Percentiles rank a stretch among this genome's conserved stretches.
Evolutionary conservation across 2,113 vertebrate species (phyloP).

Genomic region (Acrocephalus arundinaceus): DNA sequence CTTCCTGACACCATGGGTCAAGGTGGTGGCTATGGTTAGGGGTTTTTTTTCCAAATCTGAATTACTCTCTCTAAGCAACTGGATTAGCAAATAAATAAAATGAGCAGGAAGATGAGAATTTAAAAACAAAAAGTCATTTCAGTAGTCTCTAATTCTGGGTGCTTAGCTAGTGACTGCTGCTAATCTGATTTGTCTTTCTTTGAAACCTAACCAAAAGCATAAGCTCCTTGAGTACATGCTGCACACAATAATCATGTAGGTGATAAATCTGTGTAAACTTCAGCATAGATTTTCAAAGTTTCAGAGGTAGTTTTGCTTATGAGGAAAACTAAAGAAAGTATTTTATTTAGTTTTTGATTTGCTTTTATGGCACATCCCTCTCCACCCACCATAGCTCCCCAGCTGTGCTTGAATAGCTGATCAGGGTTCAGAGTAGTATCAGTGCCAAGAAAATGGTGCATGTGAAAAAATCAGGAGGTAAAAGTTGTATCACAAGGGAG

Average conservation of each 20-base stretch:
- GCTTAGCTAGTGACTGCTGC: not conserved
- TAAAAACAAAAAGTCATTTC: not conserved
- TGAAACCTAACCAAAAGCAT: not conserved
- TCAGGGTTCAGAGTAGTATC: not conserved
- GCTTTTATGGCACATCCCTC: not conserved
- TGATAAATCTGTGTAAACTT: not conserved
- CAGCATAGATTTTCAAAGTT: not conserved
- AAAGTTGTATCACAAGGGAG: not conserved
- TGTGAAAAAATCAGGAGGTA: not conserved
- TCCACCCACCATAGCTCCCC: not conserved
- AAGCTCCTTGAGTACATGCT: not conserved
- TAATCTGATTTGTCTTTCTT: slow-evolving; percentile 22
- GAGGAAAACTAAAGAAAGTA: not conserved
- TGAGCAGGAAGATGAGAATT: not conserved
- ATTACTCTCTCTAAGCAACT: not conserved
- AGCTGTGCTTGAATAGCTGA: not conserved
- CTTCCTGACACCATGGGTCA: not conserved
- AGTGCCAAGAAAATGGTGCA: not conserved
- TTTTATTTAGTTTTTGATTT: not conserved
- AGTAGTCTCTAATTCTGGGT: not conserved
- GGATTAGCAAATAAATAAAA: not conserved
- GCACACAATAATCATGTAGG: not conserved
- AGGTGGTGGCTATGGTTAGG: not conserved
- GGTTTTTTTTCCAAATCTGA: not conserved
- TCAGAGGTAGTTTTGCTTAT: not conserved